phyloP scores from a whole-genome alignment of 1,140 invertebrate genomes.

The Heliconius eleuchia region DNA sequence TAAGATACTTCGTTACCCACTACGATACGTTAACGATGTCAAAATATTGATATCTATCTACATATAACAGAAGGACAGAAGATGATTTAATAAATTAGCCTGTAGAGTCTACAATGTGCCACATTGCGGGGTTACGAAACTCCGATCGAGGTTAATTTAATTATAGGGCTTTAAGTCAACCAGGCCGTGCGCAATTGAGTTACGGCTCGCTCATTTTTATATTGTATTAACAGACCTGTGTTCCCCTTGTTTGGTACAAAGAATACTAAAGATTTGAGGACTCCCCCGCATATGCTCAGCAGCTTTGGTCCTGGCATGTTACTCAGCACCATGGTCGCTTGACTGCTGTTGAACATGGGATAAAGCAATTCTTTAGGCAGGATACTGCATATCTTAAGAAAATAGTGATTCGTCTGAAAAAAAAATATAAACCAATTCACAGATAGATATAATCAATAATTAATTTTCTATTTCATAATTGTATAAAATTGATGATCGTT shows the following conservation, averaged over 20 bases:
- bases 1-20: too few species aligned
- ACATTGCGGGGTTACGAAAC: neutral
- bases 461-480: neutral
- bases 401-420: constrained; percentile 70
- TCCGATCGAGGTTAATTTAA: neutral
- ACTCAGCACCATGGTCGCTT: constrained; percentile 71
- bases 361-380: constrained; percentile 61
- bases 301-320: constrained; percentile 69
- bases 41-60: neutral
- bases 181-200: neutral
- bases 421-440: neutral
- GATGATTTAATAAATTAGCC: neutral
- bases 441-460: neutral
- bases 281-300: constrained; percentile 62
- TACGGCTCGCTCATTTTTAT: neutral
- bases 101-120: neutral
- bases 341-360: constrained; percentile 60
- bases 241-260: constrained; percentile 75
- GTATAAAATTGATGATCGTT: neutral
- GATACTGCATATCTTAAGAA: constrained; percentile 64
- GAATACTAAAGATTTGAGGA: constrained; percentile 67
- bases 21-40: too few species aligned
- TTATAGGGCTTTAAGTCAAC: constrained; percentile 1
- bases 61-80: neutral
- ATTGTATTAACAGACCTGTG: constrained; percentile 56